Base-by-base conservation (phyloP, 2,888 invertebrate genomes). In the Megalurothrips usitatus region DNA sequence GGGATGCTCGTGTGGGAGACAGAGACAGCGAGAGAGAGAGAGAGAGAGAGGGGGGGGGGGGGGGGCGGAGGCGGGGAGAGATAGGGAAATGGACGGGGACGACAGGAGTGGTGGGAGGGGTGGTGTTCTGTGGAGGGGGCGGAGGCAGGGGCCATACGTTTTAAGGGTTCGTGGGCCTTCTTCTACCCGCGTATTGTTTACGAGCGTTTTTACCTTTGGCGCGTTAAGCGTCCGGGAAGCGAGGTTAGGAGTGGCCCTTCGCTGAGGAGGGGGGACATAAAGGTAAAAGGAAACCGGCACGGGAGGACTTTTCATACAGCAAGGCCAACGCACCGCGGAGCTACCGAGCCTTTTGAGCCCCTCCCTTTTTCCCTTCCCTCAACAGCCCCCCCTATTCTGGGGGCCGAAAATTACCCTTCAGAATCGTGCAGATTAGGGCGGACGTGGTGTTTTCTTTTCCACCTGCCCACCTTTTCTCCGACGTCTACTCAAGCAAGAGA, bases 181-280 rank as follows among this genome's bases (percentile, higher is more conserved):
- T 75, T 75, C 26, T 75, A 75, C 68, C 68, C 23, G 10, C 68
- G 68, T 8, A 75, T 75, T 75, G 68, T 75, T 75, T 75, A 75
- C 68, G 68, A 75, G 68, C 68, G 26, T 75, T 75, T 75, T 75
- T 75, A 75, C 10, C 68, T 75, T 26, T 26, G 68, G 68, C 68
- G 68, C 26, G 23, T 23, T 17, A 23, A 23, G 68, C 23, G 23
- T 12, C 8, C 23, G 68, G 26, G 68, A 26, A 26, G 26, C 68
- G 68, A 58, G 58, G 17, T 52, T 12, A 52, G 10, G 52, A 52
- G 58, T n/a, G 34, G 34, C 34, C 34, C 34, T 43, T 14, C 12
- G 58, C 19, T 17, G 14, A 11, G 58, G 10, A 14, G 12, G 58
- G 58, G 17, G 14, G 6, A 43, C 34, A 43, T 43, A 43, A 43